Conservation (phyloP, 2,113 vertebrate species). For the Narcine bancroftii region DNA sequence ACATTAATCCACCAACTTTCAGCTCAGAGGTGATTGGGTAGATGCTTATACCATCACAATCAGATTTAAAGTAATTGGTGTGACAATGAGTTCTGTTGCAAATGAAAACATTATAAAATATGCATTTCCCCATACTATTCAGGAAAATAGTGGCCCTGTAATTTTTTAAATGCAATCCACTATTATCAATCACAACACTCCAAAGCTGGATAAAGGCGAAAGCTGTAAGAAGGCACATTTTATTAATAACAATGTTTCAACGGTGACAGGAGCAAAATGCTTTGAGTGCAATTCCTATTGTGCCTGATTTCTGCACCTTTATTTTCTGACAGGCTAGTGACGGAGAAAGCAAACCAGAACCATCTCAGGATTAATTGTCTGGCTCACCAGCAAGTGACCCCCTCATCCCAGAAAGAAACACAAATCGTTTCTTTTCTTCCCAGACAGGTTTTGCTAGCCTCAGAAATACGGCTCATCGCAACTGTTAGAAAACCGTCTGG, state of each 20-base stretch:
- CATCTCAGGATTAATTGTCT: constrained; percentile 25
- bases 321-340: neutral
- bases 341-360: constrained; percentile 21
- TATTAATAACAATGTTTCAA: neutral
- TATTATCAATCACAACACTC: neutral
- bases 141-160: neutral
- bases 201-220: neutral
- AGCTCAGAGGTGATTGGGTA: too few species aligned
- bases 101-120: neutral
- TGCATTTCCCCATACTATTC: neutral
- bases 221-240: neutral
- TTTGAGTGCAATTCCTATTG: constrained; percentile 26
- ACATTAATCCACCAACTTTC: too few species aligned
- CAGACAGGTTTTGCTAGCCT: neutral
- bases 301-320: constrained; percentile 7
- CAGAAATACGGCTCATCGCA: neutral
- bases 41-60: neutral
- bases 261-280: constrained; percentile 4
- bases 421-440: neutral
- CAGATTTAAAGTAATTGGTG: neutral
- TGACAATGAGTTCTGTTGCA: neutral
- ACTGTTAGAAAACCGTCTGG: neutral
- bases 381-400: constrained; percentile 24
- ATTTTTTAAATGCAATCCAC: neutral
- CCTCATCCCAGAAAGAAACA: neutral